A percentile compares a stretch with the other conserved stretches of the same genome.
phyloP scores from a whole-genome alignment of 1,140 invertebrate species.

The Drosophila novamexicana region DNA sequence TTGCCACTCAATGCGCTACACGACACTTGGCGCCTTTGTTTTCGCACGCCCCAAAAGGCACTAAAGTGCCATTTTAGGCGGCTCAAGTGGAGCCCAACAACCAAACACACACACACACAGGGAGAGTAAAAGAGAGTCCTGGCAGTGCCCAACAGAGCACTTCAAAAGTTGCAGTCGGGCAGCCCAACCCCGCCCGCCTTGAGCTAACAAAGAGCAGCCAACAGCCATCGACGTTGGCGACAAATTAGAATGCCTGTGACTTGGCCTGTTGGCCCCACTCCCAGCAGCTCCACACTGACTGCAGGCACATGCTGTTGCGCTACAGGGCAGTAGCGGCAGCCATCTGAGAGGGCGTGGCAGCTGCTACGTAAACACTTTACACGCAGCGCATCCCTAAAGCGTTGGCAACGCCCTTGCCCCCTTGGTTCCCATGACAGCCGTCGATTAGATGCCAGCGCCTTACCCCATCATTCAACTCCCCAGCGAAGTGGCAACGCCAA shows the following conservation, averaged over 20 bases:
- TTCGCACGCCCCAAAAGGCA: slow-evolving; percentile 82
- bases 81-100: slow-evolving; percentile 69
- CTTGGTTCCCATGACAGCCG: slow-evolving; percentile 70
- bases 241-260: slow-evolving; percentile 72
- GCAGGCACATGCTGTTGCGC: slow-evolving; percentile 11
- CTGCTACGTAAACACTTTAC: slow-evolving; percentile 62
- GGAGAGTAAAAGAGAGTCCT: slow-evolving; percentile 14
- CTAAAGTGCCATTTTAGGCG: slow-evolving; percentile 84
- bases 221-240: slow-evolving; percentile 58
- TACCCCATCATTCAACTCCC: background rate
- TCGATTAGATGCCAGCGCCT: slow-evolving; percentile 62
- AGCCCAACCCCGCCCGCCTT: background rate
- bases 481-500: slow-evolving; percentile 1
- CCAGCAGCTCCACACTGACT: slow-evolving; percentile 8
- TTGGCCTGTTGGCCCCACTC: background rate
- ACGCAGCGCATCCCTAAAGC: slow-evolving; percentile 70
- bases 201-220: slow-evolving; percentile 31
- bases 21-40: slow-evolving; percentile 80
- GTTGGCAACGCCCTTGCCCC: slow-evolving; percentile 54
- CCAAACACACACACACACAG: slow-evolving; percentile 10
- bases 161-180: slow-evolving; percentile 68
- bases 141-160: slow-evolving; percentile 43
- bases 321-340: background rate
- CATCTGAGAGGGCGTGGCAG: slow-evolving; percentile 43
- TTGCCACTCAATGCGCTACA: slow-evolving; percentile 69